phyloP scores from a whole-genome alignment of 2,113 vertebrate species.

The Talpa occidentalis region DNA sequence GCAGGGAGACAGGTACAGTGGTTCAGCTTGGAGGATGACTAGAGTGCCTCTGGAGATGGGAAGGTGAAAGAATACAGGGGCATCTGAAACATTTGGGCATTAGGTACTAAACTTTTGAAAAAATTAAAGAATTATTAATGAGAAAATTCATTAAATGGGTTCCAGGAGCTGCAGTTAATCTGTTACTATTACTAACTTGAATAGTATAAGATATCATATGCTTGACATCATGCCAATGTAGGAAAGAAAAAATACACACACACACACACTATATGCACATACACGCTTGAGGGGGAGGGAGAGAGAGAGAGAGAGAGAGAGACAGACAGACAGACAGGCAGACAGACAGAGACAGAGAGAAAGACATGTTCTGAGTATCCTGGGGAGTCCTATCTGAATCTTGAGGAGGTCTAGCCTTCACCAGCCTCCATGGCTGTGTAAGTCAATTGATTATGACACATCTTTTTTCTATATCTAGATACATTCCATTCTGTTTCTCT shows the following conservation, averaged over 20 bases:
- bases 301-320: no score
- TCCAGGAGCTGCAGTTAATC: neutral
- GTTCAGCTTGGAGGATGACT: neutral
- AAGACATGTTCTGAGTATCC: no score
- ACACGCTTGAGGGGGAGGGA: no score
- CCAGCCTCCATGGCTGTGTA: neutral
- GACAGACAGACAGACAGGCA: no score
- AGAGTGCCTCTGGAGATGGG: fast-evolving
- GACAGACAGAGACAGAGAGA: no score
- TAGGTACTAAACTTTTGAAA: neutral
- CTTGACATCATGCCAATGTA: neutral
- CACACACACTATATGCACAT: no score
- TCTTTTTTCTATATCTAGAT: neutral
- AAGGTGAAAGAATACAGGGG: neutral
- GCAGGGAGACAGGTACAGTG: fast-evolving
- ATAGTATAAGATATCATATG: neutral
- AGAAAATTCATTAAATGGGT: neutral
- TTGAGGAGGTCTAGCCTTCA: no score
- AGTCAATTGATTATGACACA: neutral
- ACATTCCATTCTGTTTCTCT: neutral
- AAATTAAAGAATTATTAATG: neutral
- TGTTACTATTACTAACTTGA: neutral
- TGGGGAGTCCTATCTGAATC: no score
- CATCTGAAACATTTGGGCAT: no score
- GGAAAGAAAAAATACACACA: no score